Evolutionary conservation across 1,140 invertebrate species (phyloP), one percentile per base, ranked within the genome.

Genomic region (Pseudomyrmex pallidus): DNA sequence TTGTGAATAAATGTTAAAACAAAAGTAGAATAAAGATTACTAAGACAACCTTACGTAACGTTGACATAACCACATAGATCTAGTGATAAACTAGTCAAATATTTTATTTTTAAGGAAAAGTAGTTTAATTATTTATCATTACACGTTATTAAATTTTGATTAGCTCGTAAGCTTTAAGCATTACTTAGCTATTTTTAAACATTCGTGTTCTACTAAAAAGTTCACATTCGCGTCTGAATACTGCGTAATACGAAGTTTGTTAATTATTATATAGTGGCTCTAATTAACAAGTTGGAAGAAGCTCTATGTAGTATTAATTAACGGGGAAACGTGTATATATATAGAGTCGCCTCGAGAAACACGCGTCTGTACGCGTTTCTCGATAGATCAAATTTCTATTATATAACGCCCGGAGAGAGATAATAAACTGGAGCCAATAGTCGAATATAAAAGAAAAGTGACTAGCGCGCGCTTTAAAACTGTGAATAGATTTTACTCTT

Each of bases 221-320:
- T 54, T 74, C 52, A 44, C 63, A 44, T 56, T 35, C 4, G 56
- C 25, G 46, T 61, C 50, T 56, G 50, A 54, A 22, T 12, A 7
- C 25, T n/a, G n/a, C 9, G 52, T 68, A 46, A 57, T 46, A 22
- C 64, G 17, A 77, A 22, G 74, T n/a, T 67, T 46, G 17, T 17
- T 77, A 68, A 78, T 78, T 77, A 77, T 77, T 67, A 67, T 52
- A 22, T 5, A 20, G 20, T 22, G 48, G 35, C 20, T 17, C 54
- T 25, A 70, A 68, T 78, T 78, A 48, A 78, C 54, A 10, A 64
- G 61, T 35, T 76, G 8, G n/a, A 57, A 68, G 50, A 57, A 78
- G 10, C 48, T 13, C 56, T 35, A n/a, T 3, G 57, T 13, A 22
- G 48, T 48, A 25, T 78, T 68, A 68, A 46, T 68, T 46, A 48